phyloP scores from a whole-genome alignment of 1,140 invertebrate species.

The Drosophila athabasca region DNA sequence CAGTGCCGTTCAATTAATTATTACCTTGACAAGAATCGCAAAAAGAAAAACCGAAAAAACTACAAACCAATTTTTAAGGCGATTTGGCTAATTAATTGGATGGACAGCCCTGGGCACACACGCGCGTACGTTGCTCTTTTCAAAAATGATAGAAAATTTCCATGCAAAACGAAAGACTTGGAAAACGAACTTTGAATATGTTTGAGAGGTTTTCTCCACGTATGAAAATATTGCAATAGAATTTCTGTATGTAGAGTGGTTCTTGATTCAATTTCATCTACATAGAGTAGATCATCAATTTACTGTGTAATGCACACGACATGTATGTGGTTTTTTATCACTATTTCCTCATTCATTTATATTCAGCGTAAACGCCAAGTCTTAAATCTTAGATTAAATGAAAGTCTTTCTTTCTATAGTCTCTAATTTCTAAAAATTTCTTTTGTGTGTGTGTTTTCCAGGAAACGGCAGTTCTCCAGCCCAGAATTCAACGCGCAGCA shows the following conservation, averaged over 20 bases:
- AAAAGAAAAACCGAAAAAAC: constrained; percentile 6
- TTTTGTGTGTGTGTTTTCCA: constrained; percentile 49
- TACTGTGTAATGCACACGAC: too few species aligned
- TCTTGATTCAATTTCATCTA: too few species aligned
- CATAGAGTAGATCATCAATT: neutral
- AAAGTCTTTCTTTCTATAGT: neutral
- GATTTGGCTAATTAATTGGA: constrained; percentile 51
- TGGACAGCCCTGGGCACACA: constrained; percentile 18
- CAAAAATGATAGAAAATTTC: neutral
- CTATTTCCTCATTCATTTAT: too few species aligned
- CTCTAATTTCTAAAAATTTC: constrained; percentile 6
- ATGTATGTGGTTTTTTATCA: too few species aligned
- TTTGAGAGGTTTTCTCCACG: too few species aligned
- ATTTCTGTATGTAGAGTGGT: too few species aligned
- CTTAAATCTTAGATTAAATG: too few species aligned
- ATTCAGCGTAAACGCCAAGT: too few species aligned
- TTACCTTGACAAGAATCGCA: constrained; percentile 58
- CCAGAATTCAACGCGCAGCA: constrained; percentile 84
- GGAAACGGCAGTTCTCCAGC: constrained; percentile 84
- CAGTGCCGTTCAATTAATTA: constrained; percentile 58
- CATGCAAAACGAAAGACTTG: constrained; percentile 61
- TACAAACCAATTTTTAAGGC: constrained; percentile 28
- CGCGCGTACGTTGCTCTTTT: neutral
- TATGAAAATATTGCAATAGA: too few species aligned
- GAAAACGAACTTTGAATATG: constrained; percentile 48